Base-by-base conservation (phyloP, 2,888 invertebrate species). In the Eristalis intricaria region DNA sequence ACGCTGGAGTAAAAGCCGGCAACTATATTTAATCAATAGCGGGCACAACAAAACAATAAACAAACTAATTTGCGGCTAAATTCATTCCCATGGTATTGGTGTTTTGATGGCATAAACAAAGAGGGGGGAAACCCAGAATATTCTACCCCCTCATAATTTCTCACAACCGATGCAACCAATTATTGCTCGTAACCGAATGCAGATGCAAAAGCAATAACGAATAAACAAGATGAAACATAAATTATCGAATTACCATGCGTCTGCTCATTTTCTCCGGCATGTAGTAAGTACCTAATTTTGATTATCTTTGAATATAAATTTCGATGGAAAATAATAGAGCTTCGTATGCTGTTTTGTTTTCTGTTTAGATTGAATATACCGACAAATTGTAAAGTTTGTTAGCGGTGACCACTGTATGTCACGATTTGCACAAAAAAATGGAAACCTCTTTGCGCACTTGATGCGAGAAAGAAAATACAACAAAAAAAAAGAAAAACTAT, bases 211-310 rank as follows among this genome's bases (percentile, higher is more conserved):
- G 70, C 1, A 43, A 61, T 10, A 32, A 38, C 4, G 4, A 23
- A 26, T 23, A 50, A 15, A 23, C 29, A 50, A 68, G 11, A 15
- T 50, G 29, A 19, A 32, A n/a, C 19, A 32, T 22, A 10, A 13
- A 73, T 43, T 73, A 26, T 71, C 60, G 2, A 79, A 77, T 87
- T 88, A 88, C 88, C 88, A 88, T 84, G 80, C 88, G 88, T 84
- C 88, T 80, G 77, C 74, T 84, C 87, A 87, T 87, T 84, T 84
- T 87, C 69, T 87, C 87, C 76, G 87, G 87, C 87, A 87, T 87
- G 76, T 69, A 87, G 76, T 69, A 87, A 68, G 76, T 69, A 75
- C 50, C 40, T 32, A 76, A 80, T 76, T 71, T 64, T 64, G 26
- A 50, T 79, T 40, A 15, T 29, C 3, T 56, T n/a, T 26, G 10